Base-by-base conservation (phyloP, 2,888 invertebrate species). In the Girardia tigrina region DNA sequence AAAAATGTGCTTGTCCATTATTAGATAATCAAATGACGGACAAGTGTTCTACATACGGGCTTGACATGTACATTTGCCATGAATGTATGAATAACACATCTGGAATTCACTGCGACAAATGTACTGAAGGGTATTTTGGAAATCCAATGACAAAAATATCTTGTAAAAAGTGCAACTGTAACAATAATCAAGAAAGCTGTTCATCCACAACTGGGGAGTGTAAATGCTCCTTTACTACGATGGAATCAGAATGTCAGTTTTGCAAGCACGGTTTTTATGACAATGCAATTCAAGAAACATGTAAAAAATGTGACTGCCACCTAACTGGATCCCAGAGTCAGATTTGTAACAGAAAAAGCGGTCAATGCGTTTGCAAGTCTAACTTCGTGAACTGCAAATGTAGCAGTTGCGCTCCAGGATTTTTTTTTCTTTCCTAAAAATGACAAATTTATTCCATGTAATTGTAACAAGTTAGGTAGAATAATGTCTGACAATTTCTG, bases 1-100 rank as follows among this genome's bases (percentile, higher is more conserved):
- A n/a, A n/a, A 89, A 88, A n/a, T 97, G 97, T 84, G 92, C 91
- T 0, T 97, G 97, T 84, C 97, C 95, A 0, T 85, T 92, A 76
- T 8, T 56, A n/a, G 56, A 56, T 56, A 20, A 56, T 56, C 56
- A 56, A 56, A 56, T 56, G 56, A 56, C 56, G n/a, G n/a, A 4
- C n/a, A 2, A 4, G n/a, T 56, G 56, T n/a, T 56, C 56, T 12
- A 20, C 56, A 12, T 56, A 12, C 23, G n/a, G 20, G 6, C 23
- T 23, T 2, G 56, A 16, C n/a, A 56, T 20, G n/a, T 56, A 56
- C 23, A n/a, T 56, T 56, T 56, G 56, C 23, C 56, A 56, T 56
- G n/a, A 56, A 8, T 56, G 56, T 56, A 8, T 8, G 4, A 4
- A 56, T 56, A 56, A 56, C 28, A 74, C 74, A 4, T 14, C 27